Base-by-base conservation (phyloP, 2,888 invertebrate genomes). In the Hypomecis atomaria region DNA sequence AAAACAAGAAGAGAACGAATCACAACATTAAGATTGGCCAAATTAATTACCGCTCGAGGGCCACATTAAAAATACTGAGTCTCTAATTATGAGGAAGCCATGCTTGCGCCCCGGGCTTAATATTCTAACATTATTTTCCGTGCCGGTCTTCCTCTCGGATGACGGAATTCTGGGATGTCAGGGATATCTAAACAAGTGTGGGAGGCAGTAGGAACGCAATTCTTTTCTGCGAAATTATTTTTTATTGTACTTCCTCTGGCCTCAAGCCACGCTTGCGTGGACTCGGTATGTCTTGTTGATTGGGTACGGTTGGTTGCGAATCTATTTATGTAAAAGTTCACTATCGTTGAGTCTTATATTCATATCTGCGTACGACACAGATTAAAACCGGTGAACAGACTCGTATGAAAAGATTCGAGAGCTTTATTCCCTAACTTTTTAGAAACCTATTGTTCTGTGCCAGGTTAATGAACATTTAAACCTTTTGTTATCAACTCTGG, bases 81-180 rank as follows among this genome's bases (percentile, higher is more conserved):
- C 64, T 71, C 77, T 77, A 80, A 82, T 82, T 82, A 79, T 72
- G 76, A 68, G 72, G 70, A 71, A 72, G 69, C 67, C 71, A 69
- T 70, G 69, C 72, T 73, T 68, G 71, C 62, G 76, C 72, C 71
- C 62, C 68, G 63, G 70, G 66, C 71, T 72, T 73, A 70, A 76
- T 75, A 71, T 76, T 71, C 70, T 66, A 68, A 72, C 68, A 71
- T 77, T 72, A 70, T 74, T 69, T 78, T 75, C 71, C 69, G 73
- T 63, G 70, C 44, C 57, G 36, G 55, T 62, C 52, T 48, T 59
- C 36, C 56, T 36, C 36, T 55, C 44, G 36, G 44, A 57, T 54
- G 54, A 67, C 52, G 53, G 54, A 56, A 44, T 57, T 62, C 53
- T 50, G 52, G 49, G 45, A 59, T 62, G 64, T 64, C 45, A 54